Evolutionary conservation across 1,140 invertebrate species (phyloP), one percentile per base, ranked within the genome.

Genomic region (Chironomus tepperi): DNA sequence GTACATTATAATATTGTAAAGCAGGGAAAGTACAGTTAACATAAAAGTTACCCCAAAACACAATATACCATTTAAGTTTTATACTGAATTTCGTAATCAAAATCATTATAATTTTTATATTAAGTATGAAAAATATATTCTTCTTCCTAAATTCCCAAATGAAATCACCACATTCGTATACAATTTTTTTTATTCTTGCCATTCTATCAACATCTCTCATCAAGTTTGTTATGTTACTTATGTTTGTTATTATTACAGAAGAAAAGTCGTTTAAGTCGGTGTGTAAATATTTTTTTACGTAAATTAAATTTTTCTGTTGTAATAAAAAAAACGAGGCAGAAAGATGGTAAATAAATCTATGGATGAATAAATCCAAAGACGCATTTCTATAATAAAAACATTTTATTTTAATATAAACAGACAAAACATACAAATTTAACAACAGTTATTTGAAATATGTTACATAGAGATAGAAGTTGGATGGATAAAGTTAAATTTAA

Each of bases 301-400:
- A 70, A 70, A 70, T 70, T 70, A 70, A 70, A 70, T 70, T 70
- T 70, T 57, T n/a, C 47, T 57, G 47, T 57, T 57, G 43, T 47
- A 0, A n/a, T n/a, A 15, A 12, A 15, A 15, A 12, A 57, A 9
- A 47, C 8, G 43, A 47, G 43, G n/a, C 12, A 15, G 12, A 12
- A 57, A 57, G 47, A 57, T 57, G 7, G n/a, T n/a, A 47, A 57
- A 57, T 34, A 34, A 34, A 34, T 34, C 24, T 34, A 34, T 34
- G 24, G 24, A 34, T 34, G 24, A 34, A 34, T 34, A 34, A 34
- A 34, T 34, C 5, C 5, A 34, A 34, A 34, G 24, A 34, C 24
- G 24, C 24, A 34, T 34, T 34, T 34, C 1, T 34, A 34, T 34
- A 34, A 34, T 2, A 34, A 34, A 34, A 34, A 34, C 24, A 34